Conservation (phyloP, 2,797 vertebrate species). For the Coreius guichenoti region DNA sequence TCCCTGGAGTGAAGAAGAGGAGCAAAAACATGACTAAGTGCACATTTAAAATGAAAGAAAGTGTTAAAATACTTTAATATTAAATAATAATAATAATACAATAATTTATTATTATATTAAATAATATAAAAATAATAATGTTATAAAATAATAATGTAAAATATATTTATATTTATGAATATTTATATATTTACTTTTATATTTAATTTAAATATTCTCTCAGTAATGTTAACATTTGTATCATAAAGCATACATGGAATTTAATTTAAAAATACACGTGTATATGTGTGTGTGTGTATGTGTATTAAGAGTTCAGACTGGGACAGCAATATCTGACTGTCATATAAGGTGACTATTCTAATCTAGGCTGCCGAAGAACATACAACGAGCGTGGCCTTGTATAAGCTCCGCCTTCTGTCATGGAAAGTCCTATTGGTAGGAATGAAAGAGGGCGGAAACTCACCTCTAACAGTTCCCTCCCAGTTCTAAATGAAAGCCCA, state of each 20-base stretch:
- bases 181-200: too few species aligned
- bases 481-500: constrained; percentile 76
- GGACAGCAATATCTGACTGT: constrained; percentile 52
- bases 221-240: not conserved
- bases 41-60: not conserved
- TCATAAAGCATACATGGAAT: not conserved
- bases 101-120: not conserved
- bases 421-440: constrained; percentile 66
- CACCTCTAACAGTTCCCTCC: constrained; percentile 68
- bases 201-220: not conserved
- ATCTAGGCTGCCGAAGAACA: constrained; percentile 64
- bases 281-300: not conserved
- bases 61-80: not conserved
- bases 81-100: not conserved
- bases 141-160: not conserved
- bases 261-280: not conserved
- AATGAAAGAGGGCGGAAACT: constrained; percentile 67
- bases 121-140: not conserved
- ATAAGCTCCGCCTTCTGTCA: constrained; percentile 62
- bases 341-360: constrained; percentile 69
- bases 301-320: constrained; percentile 53
- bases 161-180: too few species aligned
- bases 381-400: constrained; percentile 62
- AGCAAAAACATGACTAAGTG: not conserved
- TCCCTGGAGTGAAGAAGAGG: not conserved